phyloP scores from a whole-genome alignment of 2,113 vertebrate genomes.

The Cyprichromis sp. region DNA sequence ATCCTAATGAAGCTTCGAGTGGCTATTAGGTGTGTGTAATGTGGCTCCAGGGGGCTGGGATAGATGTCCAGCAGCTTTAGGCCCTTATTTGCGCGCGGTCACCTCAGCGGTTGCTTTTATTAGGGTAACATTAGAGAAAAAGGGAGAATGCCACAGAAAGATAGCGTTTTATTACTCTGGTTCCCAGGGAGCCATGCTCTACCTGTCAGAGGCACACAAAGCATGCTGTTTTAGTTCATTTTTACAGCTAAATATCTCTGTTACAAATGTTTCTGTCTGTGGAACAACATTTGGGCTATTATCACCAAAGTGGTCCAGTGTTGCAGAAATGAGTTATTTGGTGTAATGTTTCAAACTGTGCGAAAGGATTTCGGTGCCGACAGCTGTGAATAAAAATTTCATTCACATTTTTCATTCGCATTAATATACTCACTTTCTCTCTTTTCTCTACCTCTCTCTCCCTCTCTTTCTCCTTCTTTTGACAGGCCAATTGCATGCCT shows the following conservation, averaged over 20 bases:
- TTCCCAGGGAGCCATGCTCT: constrained; percentile 88
- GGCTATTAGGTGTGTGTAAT: constrained; percentile 95
- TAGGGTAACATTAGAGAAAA: constrained; percentile 85
- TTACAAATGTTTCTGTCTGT: constrained; percentile 67
- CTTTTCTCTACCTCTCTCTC: not conserved
- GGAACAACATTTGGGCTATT: constrained; percentile 55
- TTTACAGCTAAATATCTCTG: constrained; percentile 65
- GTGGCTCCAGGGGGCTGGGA: constrained; percentile 91
- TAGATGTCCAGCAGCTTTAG: constrained; percentile 89
- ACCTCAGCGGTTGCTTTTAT: constrained; percentile 94
- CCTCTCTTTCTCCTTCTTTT: constrained; percentile 20
- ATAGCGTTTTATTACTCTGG: constrained; percentile 89
- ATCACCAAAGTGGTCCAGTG: constrained; percentile 49
- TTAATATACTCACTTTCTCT: constrained; percentile 53
- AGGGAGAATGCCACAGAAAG: constrained; percentile 82
- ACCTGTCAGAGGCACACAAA: constrained; percentile 85
- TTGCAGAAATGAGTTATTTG: constrained; percentile 46
- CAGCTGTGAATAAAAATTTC: constrained; percentile 59
- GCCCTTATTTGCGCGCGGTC: constrained; percentile 93
- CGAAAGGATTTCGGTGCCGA: constrained; percentile 37
- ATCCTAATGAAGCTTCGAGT: constrained; percentile 92
- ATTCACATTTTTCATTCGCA: constrained; percentile 61
- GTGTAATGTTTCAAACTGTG: constrained; percentile 32
- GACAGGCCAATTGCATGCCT: constrained; percentile 66
- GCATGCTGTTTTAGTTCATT: constrained; percentile 73